Evolutionary conservation across 2,888 invertebrate species (phyloP).

Genomic region (Glyphotaelius pellucidus): DNA sequence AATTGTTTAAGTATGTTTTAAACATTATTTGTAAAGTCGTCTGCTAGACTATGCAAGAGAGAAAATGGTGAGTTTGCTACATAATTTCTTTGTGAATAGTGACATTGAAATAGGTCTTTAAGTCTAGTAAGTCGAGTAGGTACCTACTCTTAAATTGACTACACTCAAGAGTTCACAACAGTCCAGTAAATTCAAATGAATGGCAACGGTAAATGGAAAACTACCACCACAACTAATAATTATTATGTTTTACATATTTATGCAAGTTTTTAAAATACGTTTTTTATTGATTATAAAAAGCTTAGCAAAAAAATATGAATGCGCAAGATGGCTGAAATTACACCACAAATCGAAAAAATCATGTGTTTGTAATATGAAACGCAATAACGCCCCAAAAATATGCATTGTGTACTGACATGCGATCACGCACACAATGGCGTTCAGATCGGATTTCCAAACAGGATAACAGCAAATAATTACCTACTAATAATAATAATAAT

Average conservation of each 20-base stretch:
- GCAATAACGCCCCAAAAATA: slow-evolving; percentile 42
- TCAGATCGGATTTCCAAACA: slow-evolving; percentile 24
- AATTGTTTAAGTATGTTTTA: too few species aligned
- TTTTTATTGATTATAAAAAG: not conserved
- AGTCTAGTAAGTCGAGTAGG: too few species aligned
- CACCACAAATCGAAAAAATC: slow-evolving; percentile 23
- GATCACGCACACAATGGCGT: slow-evolving; percentile 9
- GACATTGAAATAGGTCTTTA: too few species aligned
- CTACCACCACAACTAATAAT: too few species aligned
- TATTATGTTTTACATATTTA: not conserved
- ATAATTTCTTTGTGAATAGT: too few species aligned
- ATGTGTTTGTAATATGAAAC: slow-evolving; percentile 23
- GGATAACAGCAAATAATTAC: slow-evolving; percentile 10
- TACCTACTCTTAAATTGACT: too few species aligned
- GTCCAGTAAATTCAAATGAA: too few species aligned
- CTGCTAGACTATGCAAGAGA: too few species aligned
- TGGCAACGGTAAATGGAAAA: too few species aligned
- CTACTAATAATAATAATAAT: not conserved
- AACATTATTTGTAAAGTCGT: too few species aligned
- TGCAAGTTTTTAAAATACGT: not conserved
- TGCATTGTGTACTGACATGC: slow-evolving; percentile 6
- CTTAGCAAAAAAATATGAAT: not conserved
- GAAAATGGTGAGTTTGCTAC: too few species aligned
- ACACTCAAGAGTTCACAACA: too few species aligned
- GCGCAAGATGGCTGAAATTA: not conserved